Evolutionary conservation across 2,797 vertebrate species (phyloP), one percentile per base, ranked within the genome.

Genomic region (Spea hammondii): DNA sequence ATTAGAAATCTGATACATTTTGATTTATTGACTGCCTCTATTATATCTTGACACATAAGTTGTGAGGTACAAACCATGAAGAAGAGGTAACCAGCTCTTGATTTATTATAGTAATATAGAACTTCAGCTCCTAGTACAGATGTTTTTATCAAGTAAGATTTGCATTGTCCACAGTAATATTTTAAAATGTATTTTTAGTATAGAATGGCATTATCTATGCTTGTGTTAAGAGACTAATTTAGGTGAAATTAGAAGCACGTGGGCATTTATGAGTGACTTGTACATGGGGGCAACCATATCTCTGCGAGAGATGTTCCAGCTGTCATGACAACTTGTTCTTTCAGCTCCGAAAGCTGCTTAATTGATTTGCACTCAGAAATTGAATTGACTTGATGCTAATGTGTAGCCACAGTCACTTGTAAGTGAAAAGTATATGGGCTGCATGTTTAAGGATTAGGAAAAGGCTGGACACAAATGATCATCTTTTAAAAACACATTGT

Each of bases 271-370:
- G 44, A 69, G 13, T 69, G 67, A 13, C 5, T 17, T 69, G 4
- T 50, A 49, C 46, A 57, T 57, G 55, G 9, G 32, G 14, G 59
- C 59, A 32, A 32, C 59, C 14, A 69, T 13, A 17, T 51, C 67
- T 51, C 65, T 49, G 46, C 49, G 46, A 67, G 49, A 67, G 45
- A 49, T 48, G n/a, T 49, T 32, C 72, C 47, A 74, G 72, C 72
- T 74, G 72, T 74, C 72, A 74, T 74, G 72, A 74, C 72, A 74
- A 74, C 72, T 74, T 64, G 59, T 65, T 17, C 72, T 74, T 74
- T 64, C 53, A 48, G 57, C 72, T 74, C 72, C 62, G 46, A 74
- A 64, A 64, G 14, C 5, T 10, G 72, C 32, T 74, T 74, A 74
- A 74, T 74, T 74, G 72, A 74, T 64, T 64, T 74, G 60, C 46